Base-by-base conservation (phyloP, 1,140 invertebrate genomes). In the Calosoma granatense region DNA sequence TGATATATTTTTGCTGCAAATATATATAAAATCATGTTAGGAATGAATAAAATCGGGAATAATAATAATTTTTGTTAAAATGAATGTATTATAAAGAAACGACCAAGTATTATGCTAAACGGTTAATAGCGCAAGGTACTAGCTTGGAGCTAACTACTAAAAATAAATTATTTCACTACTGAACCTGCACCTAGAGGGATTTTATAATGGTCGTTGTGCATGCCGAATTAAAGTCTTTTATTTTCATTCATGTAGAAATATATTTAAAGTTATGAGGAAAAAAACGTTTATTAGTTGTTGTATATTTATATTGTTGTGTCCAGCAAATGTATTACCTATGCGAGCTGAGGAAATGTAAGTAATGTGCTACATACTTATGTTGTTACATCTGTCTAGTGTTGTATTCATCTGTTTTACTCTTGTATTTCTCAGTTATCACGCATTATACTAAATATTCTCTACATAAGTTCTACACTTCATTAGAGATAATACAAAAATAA, bases 161-260 rank as follows among this genome's bases (percentile, higher is more conserved):
- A 47, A 47, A 47, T 47, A 47, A 47, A 47, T 47, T 47, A 47
- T 9, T 47, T 11, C 17, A 47, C 41, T 47, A 6, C 41, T 12
- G 17, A 47, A 47, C 9, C 41, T 17, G 6, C 6, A 47, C 41
- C 3, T n/a, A n/a, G 6, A 17, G 17, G 17, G 6, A 12, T 47
- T 47, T 47, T 47, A 17, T 47, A 12, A 47, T 17, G 9, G 41
- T 12, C 3, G 6, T 4, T 4, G 41, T 6, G 41, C 4, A 17
- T 47, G 41, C 3, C 6, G 3, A 9, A 17, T 47, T 4, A 47
- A 47, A 47, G 3, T 4, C 17, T 9, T 47, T 11, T 47, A 4
- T 17, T 47, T 47, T 47, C 41, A 9, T n/a, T 36, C n/a, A n/a
- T 9, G n/a, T 36, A 36, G n/a, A 6, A n/a, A 36, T n/a, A 36